A percentile compares a stretch with the other conserved stretches of the same genome.
Conservation (phyloP, 2,797 vertebrate genomes). For the Holocentrus rufus region DNA sequence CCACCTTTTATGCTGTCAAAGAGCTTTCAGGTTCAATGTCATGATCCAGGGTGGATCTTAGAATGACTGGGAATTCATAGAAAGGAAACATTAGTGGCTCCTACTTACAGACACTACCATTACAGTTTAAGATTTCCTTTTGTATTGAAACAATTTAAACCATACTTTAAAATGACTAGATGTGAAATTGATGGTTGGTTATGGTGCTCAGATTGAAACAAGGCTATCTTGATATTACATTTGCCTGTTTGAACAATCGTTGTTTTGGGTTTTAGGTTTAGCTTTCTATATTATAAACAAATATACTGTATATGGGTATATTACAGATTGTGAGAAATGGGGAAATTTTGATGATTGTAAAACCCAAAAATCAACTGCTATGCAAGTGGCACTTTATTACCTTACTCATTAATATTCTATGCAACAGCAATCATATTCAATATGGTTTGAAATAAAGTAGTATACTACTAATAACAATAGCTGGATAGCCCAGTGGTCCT, state of each 20-base stretch:
- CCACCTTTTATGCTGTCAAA: conserved; percentile 53
- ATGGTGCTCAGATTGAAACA: conserved; percentile 15
- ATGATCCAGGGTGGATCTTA: conserved; percentile 36
- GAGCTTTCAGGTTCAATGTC: conserved; percentile 48
- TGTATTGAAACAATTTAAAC: conserved; percentile 7
- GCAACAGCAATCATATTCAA: not conserved
- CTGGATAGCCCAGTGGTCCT: conserved; percentile 8
- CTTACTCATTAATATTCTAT: conserved; percentile 28
- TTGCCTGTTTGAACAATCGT: too few relatives aligned
- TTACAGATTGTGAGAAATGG: not conserved
- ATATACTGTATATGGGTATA: too few relatives aligned
- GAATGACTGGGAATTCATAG: conserved; percentile 37
- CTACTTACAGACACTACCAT: conserved; percentile 7
- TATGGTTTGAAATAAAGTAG: not conserved
- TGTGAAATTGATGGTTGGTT: conserved; percentile 34
- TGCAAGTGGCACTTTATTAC: not conserved
- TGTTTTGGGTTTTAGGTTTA: too few relatives aligned
- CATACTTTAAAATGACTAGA: conserved; percentile 28
- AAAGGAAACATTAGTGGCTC: not conserved
- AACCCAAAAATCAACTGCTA: not conserved
- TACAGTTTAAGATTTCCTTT: conserved; percentile 29
- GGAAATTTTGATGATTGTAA: not conserved
- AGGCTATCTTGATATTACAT: too few relatives aligned
- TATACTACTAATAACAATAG: not conserved
- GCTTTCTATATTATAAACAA: too few relatives aligned